Base-by-base conservation (phyloP, 2,797 vertebrate genomes). In the Tinamus major region DNA sequence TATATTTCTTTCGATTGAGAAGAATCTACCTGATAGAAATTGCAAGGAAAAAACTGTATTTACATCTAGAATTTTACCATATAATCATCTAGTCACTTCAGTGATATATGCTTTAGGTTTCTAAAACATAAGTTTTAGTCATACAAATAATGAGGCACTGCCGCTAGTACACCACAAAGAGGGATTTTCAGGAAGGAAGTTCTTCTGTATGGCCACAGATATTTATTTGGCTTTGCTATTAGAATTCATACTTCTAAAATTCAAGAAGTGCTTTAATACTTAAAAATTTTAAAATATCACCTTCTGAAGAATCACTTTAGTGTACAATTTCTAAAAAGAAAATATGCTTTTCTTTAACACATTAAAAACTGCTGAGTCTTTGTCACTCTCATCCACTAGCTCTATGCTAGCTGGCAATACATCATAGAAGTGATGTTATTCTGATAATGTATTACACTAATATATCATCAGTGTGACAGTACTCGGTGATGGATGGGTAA, bases 371-470 rank as follows among this genome's bases (percentile, higher is more conserved):
- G 79, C 75, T 96, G 94, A 93, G 77, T 94, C 85, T 95, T 93
- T 71, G 90, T 83, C 96, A 93, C 35, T 94, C 55, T 94, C 79
- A 94, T 88, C 85, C 96, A 69, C 76, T 72, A 86, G 29, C 63
- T 95, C 74, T 86, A 51, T 83, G 71, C 87, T 92, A 72, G 35
- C 42, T 93, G 85, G 85, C 80, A 96, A 97, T 97, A 83, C 29
- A 97, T 98, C 95, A 97, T 17, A 39, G 35, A 27, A 92, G 85
- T 81, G 58, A 95, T 90, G 92, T 79, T 79, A 82, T 93, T 95
- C 95, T 96, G 91, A 96, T 97, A 96, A 98, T 97, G 92, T 96
- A 97, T 97, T 96, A 92, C 89, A 92, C 93, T 95, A 95, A 97
- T 97, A 94, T 74, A 97, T 97, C 96, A 97, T 83, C 41, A 44